Base-by-base conservation (phyloP, 2,797 vertebrate species). In the Lepus townsendii region DNA sequence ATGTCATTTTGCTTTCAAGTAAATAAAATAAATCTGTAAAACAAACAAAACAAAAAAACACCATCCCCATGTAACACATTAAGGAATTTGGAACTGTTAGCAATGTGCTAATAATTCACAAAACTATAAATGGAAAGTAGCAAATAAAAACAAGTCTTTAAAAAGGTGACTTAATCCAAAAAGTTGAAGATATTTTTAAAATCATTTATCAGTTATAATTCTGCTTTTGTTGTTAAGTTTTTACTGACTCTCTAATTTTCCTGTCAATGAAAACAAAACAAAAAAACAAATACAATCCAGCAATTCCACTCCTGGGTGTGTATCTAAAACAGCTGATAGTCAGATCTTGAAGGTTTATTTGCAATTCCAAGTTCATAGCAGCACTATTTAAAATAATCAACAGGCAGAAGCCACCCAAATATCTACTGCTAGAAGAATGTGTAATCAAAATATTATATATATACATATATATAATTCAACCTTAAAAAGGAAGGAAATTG, bases 91-190 rank as follows among this genome's bases (percentile, higher is more conserved):
- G 20, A 94, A 88, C 72, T 88, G 42, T 52, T 85, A 57, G 38
- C 26, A 88, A 83, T 47, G 68, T 13, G 16, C n/a, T 84, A 88
- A 54, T 42, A 80, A 80, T 57, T 94, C 66, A 87, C 27, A 93
- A 83, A 92, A 52, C 63, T n/a, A 80, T 38, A 93, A 92, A 90
- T 14, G 85, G 38, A 87, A 92, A 78, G 89, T 7, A 87, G 20
- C 16, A 76, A 71, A 93, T 52, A 93, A 83, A 83, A 87, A 72
- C 20, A 76, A 27, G 1, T 50, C 42, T 83, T 95, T 75, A 65
- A 94, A 86, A 63, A 77, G 13, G 54, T 71, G 35, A 65, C 17
- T 42, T 60, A 73, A 82, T 63, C 17, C 50, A 72, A 85, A 82
- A 90, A 35, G 19, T 14, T 47, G 14, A 32, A 26, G 83, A 47